phyloP scores from a whole-genome alignment of 2,113 vertebrate species.

The Dicaeum eximium region DNA sequence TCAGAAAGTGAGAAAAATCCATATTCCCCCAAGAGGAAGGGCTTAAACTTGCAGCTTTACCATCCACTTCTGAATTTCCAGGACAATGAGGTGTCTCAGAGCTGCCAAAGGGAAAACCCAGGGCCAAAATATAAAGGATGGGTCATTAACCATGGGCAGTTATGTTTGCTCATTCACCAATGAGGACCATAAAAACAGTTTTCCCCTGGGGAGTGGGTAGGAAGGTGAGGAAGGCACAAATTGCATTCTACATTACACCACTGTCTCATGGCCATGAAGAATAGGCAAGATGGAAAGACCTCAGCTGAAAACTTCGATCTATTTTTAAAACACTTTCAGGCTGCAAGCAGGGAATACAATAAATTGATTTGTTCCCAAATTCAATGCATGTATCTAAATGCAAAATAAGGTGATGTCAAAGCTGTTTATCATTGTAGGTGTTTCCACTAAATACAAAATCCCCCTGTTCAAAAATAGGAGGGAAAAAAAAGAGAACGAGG shows the following conservation, averaged over 20 bases:
- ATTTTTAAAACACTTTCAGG: not conserved
- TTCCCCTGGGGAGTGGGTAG: not conserved
- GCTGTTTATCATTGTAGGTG: not conserved
- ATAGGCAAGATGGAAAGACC: not conserved
- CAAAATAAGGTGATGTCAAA: not conserved
- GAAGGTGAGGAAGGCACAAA: not conserved
- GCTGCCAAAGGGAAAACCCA: not conserved
- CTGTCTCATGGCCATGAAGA: not conserved
- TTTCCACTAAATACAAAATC: not conserved
- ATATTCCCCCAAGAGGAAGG: not conserved
- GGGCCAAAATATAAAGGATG: not conserved
- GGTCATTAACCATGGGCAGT: not conserved
- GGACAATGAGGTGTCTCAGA: not conserved
- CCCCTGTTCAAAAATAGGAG: not conserved
- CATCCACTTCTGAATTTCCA: not conserved
- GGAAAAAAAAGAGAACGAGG: rapidly evolving
- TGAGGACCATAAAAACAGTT: not conserved
- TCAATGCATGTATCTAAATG: not conserved
- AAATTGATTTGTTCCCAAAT: not conserved
- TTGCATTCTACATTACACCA: not conserved
- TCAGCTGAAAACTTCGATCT: not conserved
- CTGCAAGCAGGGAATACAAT: not conserved
- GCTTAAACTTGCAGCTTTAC: not conserved
- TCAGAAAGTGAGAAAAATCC: not conserved
- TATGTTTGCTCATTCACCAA: not conserved